Evolutionary conservation across 1,140 invertebrate genomes (phyloP).

Genomic region (Pogonus chalceus): DNA sequence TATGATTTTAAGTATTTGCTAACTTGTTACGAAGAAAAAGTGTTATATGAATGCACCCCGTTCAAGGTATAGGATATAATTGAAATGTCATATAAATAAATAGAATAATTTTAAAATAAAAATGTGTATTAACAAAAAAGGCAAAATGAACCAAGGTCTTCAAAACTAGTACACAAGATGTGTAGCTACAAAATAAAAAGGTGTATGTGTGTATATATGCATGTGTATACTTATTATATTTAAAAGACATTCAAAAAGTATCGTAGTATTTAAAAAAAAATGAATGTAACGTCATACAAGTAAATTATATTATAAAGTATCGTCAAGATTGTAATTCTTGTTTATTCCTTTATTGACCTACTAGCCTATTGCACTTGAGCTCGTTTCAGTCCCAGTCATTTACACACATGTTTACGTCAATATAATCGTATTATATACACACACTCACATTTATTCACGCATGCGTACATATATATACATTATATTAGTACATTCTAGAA

Average conservation of each 20-base stretch:
- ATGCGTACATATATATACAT: no score
- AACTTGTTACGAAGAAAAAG: no score
- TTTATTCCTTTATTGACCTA: constrained; percentile 14
- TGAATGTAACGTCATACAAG: no score
- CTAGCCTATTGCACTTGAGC: constrained; percentile 18
- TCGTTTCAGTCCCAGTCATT: constrained; percentile 11
- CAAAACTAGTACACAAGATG: neutral
- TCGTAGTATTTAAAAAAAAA: no score
- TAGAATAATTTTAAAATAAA: no score
- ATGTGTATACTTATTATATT: neutral
- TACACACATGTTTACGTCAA: neutral
- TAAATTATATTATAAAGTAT: neutral
- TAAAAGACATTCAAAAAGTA: neutral
- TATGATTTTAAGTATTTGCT: no score
- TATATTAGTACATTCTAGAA: no score
- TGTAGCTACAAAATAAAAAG: neutral
- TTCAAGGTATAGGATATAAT: no score
- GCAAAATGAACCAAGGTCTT: neutral
- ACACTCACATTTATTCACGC: no score
- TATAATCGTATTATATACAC: no score
- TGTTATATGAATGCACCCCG: no score
- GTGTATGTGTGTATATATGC: neutral
- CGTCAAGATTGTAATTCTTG: neutral
- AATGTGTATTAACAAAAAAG: neutral
- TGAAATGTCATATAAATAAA: no score